Percentiles rank a stretch among this genome's conserved stretches.
Conservation (phyloP, 2,113 vertebrate genomes). For the Neotoma lepida region DNA sequence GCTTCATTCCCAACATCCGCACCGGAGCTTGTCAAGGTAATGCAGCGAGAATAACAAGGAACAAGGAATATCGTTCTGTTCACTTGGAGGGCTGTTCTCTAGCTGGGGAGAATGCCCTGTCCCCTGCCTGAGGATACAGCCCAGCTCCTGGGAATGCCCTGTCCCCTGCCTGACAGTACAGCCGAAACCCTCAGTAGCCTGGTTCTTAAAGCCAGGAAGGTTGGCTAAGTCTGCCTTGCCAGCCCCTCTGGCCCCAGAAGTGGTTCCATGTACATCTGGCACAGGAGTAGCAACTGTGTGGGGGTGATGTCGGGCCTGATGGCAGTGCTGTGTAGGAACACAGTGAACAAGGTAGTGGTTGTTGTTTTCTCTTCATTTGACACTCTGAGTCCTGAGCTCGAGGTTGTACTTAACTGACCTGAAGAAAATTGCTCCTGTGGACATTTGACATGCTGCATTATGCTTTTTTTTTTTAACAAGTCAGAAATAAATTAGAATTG, state of each 20-base stretch:
- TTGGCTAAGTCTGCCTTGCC: conserved; percentile 79
- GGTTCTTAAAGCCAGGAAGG: conserved; percentile 26
- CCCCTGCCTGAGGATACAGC: conserved; percentile 84
- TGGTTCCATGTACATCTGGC: conserved; percentile 53
- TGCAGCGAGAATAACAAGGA: conserved; percentile 79
- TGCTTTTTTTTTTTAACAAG: conserved; percentile 64
- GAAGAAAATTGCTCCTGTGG: conserved; percentile 54
- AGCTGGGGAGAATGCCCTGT: not conserved
- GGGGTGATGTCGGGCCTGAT: not conserved
- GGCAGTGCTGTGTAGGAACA: conserved; percentile 37
- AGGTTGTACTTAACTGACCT: conserved; percentile 54
- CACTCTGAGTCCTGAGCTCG: conserved; percentile 59
- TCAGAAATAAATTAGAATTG: conserved; percentile 84
- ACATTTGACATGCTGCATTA: conserved; percentile 77
- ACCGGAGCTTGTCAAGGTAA: conserved; percentile 98
- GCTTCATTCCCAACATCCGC: conserved; percentile 98
- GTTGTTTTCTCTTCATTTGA: conserved; percentile 36
- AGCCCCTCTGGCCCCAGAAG: conserved; percentile 59
- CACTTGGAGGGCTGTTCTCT: conserved; percentile 87
- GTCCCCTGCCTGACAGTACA: conserved; percentile 84
- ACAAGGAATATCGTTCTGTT: conserved; percentile 88
- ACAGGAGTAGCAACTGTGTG: not conserved
- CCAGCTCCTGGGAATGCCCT: not conserved
- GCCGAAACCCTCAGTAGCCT: conserved; percentile 52
- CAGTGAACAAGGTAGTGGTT: conserved; percentile 33